Base-by-base conservation (phyloP, 2,888 invertebrate species). In the Nesidiocoris tenuis region DNA sequence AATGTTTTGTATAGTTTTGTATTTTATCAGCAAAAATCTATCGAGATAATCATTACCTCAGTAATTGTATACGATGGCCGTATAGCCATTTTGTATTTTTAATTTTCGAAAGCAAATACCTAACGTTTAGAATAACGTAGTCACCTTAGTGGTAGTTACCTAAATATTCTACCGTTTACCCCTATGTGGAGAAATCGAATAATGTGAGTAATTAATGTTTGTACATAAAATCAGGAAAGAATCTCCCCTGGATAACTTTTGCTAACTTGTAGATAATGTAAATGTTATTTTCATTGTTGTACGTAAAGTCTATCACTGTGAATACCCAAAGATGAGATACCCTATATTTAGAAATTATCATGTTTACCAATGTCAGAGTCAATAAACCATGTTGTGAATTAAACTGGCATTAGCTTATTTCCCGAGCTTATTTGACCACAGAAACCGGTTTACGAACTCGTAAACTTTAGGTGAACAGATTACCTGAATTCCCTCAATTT, bases 1-100 rank as follows among this genome's bases (percentile, higher is more conserved):
- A 61, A 61, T 72, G 9, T 72, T 61, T 72, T 72, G 72, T 72
- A 72, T 72, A 72, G 72, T 72, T 72, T 72, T 72, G 61, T 72
- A 72, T 61, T 12, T 25, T 65, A 23, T 25, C 1, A 23, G 17
- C 5, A 16, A 65, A 25, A 25, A 25, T 23, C 2, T 23, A 23
- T 25, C 16, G 22, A 68, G 57, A 19, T 71, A 71, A 61, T 39
- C 18, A 71, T 71, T 71, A 71, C 71, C 71, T 71, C 71, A 71
- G 23, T 71, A 39, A 19, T 19, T 25, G 71, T 71, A 71, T 71
- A 71, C 71, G 71, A 71, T 25, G 19, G 9, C 12, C 9, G 5
- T 59, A n/a, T 5, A 12, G 59, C 7, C 7, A n/a, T 7, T 1
- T 18, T 55, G n/a, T 54, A 3, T 17, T 68, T 59, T 59, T 56